Base-by-base conservation (phyloP, 1,140 invertebrate species). In the Gryon sp. region DNA sequence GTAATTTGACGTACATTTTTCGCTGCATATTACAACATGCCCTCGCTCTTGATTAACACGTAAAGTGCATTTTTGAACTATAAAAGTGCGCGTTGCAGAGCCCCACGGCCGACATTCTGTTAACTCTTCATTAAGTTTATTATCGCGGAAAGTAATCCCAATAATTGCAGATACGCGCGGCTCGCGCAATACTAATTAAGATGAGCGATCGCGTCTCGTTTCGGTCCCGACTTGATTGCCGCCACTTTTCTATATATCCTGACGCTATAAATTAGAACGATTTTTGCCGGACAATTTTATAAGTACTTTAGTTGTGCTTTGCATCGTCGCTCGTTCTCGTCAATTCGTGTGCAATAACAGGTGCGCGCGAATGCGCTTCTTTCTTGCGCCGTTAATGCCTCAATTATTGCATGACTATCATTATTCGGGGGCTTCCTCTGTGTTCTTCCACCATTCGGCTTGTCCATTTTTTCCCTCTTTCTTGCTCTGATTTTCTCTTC, bases 321-420 rank as follows among this genome's bases (percentile, higher is more conserved):
- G 32, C 20, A 46, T 46, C 43, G 16, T 11, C n/a, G n/a, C n/a
- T 34, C 18, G 38, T 38, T 53, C 8, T n/a, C n/a, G 1, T 11
- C 12, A 26, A 46, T 59, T 59, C 24, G 18, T 8, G 40, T n/a
- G n/a, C 40, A 45, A 59, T 59, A 59, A 59, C 28, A 41, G 55
- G n/a, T n/a, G n/a, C 20, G 22, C 12, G 4, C 12, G 50, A 55
- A 45, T 68, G 26, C 20, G 40, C 38, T n/a, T n/a, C 36, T 43
- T 65, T 65, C 60, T 65, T 43, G 38, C 26, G 19, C 16, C 3
- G 3, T 59, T 62, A 63, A 72, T 63, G 50, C 57, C 48, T 72
- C 68, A 72, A 72, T 72, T 72, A 72, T 72, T 40, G 36, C 28
- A 48, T 41, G 59, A 48, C 59, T 73, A 73, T 73, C 69, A 73